Evolutionary conservation across 2,797 vertebrate species (phyloP), one percentile per base, ranked within the genome.

Genomic region (Silurus aristotelis): DNA sequence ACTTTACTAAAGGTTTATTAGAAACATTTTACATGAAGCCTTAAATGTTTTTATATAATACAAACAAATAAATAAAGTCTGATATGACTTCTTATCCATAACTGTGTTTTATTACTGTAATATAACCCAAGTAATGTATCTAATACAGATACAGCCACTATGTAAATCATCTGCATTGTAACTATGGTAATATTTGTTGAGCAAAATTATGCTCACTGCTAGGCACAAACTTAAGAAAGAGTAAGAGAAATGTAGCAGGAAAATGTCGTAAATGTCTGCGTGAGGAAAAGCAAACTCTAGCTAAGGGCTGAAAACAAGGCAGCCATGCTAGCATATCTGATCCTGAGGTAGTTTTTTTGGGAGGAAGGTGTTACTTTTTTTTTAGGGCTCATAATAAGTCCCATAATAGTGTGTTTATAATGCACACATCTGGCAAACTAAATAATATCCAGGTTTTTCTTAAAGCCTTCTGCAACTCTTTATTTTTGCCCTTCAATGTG

Each of bases 21-120:
- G 10, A 64, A 80, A 25, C 77, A 46, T 48, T 80, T 66, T 52
- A 66, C 43, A 52, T 80, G 43, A 52, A 80, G 66, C n/a, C n/a
- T 80, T 20, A 52, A 55, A 20, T 17, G 12, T 46, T 55, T 80
- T 66, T 52, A 3, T n/a, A 66, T 61, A 80, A 84, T 67, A 55
- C n/a, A 66, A 25, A 66, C 79, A 80, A 80, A 80, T 67, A 80
- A 66, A 80, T 52, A 75, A 82, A 78, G 83, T 80, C 55, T 52
- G 46, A 79, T 83, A 66, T 77, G 67, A 80, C 76, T 83, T 56
- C 63, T 68, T 76, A 67, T 71, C 64, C 64, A 64, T 14, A 63
- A 8, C 27, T n/a, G n/a, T 60, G 22, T 70, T 80, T 81, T 48
- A 58, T 68, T 46, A 80, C 66, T 60, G 66, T 73, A 72, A 68